phyloP scores from a whole-genome alignment of 2,888 invertebrate species.

The Cosmorhoe ocellata region DNA sequence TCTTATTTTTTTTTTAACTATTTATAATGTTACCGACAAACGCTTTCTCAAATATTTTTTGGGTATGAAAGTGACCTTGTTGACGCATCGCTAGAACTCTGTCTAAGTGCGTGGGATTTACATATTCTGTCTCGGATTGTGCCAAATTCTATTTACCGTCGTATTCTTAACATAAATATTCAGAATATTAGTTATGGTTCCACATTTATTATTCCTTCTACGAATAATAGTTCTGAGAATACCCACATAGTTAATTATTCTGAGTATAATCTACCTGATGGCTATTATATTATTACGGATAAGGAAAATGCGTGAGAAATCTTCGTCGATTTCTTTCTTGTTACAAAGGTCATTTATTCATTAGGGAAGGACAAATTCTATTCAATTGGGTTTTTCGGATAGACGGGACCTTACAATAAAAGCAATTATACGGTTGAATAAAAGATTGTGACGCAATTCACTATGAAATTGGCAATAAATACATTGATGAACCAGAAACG shows the following conservation, averaged over 20 bases:
- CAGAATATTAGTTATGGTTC: no score
- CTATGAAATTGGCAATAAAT: neutral
- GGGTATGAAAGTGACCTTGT: constrained; percentile 8
- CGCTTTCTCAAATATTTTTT: no score
- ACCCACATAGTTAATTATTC: constrained; percentile 5
- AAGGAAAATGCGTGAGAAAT: constrained; percentile 18
- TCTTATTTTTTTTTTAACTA: no score
- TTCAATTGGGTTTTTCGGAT: constrained; percentile 20
- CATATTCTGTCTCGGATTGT: neutral
- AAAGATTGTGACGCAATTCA: constrained; percentile 19
- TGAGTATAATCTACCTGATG: constrained; percentile 14
- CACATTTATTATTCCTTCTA: neutral
- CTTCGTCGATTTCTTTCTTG: constrained; percentile 22
- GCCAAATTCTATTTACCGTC: neutral
- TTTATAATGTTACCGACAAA: no score
- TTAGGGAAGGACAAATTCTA: constrained; percentile 23
- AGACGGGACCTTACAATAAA: constrained; percentile 30
- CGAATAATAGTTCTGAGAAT: constrained; percentile 3
- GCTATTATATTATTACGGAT: constrained; percentile 6
- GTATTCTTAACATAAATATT: neutral
- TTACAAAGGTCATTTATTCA: constrained; percentile 26
- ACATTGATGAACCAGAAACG: no score
- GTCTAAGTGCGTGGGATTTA: constrained; percentile 7
- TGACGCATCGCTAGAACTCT: neutral
- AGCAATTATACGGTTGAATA: constrained; percentile 34